Evolutionary conservation across 2,888 invertebrate genomes (phyloP).

Genomic region (Spilosoma lubricipeda): DNA sequence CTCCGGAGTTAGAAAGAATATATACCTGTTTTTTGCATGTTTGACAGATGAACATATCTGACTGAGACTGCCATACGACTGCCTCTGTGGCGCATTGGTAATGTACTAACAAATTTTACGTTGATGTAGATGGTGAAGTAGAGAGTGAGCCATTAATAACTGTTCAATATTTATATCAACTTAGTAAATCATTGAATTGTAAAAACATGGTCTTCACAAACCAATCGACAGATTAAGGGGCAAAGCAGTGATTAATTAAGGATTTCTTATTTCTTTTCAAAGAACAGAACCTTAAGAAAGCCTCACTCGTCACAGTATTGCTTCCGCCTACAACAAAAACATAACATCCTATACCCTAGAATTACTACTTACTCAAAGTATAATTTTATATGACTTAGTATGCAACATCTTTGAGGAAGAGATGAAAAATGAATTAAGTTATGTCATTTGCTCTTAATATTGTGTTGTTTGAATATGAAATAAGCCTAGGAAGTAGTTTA

Average conservation of each 20-base stretch:
- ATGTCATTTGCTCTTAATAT: neutral
- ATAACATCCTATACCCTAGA: constrained; percentile 16
- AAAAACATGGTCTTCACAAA: neutral
- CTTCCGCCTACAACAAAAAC: constrained; percentile 31
- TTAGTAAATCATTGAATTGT: neutral
- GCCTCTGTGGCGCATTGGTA: too few relatives aligned
- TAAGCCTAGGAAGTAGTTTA: neutral
- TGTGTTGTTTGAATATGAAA: neutral
- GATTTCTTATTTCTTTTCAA: neutral
- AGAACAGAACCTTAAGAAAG: constrained; percentile 13
- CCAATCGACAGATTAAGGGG: neutral
- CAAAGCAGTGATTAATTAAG: too few relatives aligned
- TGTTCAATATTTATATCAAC: neutral
- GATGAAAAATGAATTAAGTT: neutral
- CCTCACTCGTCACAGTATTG: constrained; percentile 52
- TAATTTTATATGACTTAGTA: constrained; percentile 34
- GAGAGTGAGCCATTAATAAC: neutral
- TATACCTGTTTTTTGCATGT: too few relatives aligned
- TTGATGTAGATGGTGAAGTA: too few relatives aligned
- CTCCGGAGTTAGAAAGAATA: too few relatives aligned
- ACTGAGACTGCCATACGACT: too few relatives aligned
- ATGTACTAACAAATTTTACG: neutral
- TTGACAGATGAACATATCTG: too few relatives aligned
- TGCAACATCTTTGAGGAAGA: constrained; percentile 19
- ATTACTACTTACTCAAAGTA: constrained; percentile 32